These are phyloP conservation scores for Sebastes kiyomatsui DNA, from an alignment of 2,797 vertebrate genomes.

Conservation along the genomic window DNA sequence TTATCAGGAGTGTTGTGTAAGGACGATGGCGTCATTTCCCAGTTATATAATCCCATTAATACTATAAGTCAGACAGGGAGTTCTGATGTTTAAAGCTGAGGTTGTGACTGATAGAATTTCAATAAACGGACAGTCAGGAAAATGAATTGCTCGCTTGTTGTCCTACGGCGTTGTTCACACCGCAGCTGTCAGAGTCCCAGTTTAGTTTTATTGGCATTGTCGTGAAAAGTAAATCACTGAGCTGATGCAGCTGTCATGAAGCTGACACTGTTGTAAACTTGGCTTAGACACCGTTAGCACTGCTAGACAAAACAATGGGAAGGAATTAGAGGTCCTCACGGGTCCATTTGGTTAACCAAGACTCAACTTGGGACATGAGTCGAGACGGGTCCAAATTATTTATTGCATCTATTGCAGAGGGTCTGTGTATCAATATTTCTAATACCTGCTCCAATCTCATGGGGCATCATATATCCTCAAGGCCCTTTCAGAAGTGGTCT, in stretches of 20 bases:
- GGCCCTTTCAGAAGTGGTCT: not conserved
- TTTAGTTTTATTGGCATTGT: not conserved
- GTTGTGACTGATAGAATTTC: not conserved
- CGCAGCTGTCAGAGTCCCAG: not conserved
- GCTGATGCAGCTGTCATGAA: not conserved
- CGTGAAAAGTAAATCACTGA: not conserved
- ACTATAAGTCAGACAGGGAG: not conserved
- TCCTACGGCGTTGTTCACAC: not conserved
- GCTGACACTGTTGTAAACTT: not conserved
- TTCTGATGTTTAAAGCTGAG: not conserved
- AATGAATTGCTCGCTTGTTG: not conserved
- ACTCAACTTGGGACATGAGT: not conserved
- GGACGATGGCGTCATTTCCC: not conserved
- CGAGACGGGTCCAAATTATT: not conserved
- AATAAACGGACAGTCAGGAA: not conserved
- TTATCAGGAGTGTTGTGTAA: not conserved
- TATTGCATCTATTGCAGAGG: not conserved
- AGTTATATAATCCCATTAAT: slow-evolving; percentile 7
- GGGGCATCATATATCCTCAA: not conserved
- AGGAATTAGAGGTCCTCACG: not conserved
- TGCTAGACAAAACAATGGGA: not conserved
- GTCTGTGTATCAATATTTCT: not conserved
- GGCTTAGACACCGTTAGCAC: not conserved
- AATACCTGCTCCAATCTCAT: not conserved
- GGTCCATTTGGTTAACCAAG: not conserved